These are phyloP conservation scores for Esox masquinongy DNA, from an alignment of 2,797 vertebrate genomes.

Conservation along the genomic window DNA sequence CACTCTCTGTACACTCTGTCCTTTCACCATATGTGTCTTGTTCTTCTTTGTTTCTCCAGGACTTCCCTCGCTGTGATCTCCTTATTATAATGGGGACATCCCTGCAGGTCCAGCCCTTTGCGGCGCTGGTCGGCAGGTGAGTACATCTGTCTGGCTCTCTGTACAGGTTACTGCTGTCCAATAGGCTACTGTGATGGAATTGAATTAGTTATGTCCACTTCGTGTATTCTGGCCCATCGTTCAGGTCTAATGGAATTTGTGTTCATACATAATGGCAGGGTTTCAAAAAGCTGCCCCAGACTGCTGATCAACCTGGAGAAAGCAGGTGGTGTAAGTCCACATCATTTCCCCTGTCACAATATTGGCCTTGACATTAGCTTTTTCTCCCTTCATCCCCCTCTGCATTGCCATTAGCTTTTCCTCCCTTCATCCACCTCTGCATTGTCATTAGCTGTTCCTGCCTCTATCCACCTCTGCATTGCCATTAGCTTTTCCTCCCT, in stretches of 20 bases:
- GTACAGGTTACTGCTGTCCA: not conserved
- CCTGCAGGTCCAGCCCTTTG: slow-evolving; percentile 91
- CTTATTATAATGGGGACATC: slow-evolving; percentile 92
- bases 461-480: not conserved
- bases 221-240: not conserved
- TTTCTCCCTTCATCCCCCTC: not conserved
- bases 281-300: slow-evolving; percentile 82
- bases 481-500: not conserved
- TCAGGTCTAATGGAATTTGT: slow-evolving; percentile 17
- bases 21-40: no score
- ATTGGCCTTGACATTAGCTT: not conserved
- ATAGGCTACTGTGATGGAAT: not conserved
- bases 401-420: not conserved
- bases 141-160: not conserved
- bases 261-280: slow-evolving; percentile 63
- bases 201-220: not conserved
- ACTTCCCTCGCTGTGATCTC: slow-evolving; percentile 86
- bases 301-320: slow-evolving; percentile 94
- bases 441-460: not conserved
- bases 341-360: not conserved
- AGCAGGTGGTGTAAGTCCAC: slow-evolving; percentile 80
- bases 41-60: slow-evolving; percentile 62
- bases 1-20: not conserved
- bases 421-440: not conserved
- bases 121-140: slow-evolving; percentile 85